phyloP scores from a whole-genome alignment of 1,140 invertebrate genomes.

The Drosophila kohkoa region DNA sequence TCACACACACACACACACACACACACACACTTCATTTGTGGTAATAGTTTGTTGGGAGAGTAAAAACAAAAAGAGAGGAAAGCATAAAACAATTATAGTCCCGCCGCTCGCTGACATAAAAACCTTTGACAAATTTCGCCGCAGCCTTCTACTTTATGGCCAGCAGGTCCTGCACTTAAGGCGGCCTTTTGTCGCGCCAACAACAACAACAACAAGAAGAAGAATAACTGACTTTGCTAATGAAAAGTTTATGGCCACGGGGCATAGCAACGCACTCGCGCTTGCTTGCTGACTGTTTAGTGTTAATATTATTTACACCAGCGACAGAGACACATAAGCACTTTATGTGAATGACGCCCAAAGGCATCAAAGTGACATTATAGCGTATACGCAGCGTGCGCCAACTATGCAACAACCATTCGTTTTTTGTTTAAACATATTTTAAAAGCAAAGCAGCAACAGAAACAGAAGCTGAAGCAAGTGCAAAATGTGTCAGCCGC shows the following conservation, averaged over 20 bases:
- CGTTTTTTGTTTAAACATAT: slow-evolving; percentile 61
- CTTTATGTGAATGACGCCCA: slow-evolving; percentile 78
- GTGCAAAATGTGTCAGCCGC: slow-evolving; percentile 59
- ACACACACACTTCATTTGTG: slow-evolving; percentile 67
- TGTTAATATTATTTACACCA: slow-evolving; percentile 80
- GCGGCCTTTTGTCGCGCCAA: slow-evolving; percentile 61
- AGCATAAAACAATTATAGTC: slow-evolving; percentile 81
- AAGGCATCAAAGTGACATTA: slow-evolving; percentile 76
- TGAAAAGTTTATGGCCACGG: slow-evolving; percentile 78
- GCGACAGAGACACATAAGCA: slow-evolving; percentile 72
- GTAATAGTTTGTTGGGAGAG: slow-evolving; percentile 71
- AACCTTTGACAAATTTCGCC: slow-evolving; percentile 76
- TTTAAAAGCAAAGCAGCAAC: slow-evolving; percentile 56
- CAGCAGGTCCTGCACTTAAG: slow-evolving; percentile 43
- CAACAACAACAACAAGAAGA: slow-evolving; percentile 20
- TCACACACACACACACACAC: slow-evolving; percentile 66
- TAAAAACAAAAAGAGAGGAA: slow-evolving; percentile 65
- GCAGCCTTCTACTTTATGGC: slow-evolving; percentile 40
- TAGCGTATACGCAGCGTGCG: slow-evolving; percentile 57
- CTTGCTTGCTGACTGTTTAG: slow-evolving; percentile 49
- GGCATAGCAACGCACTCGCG: slow-evolving; percentile 31
- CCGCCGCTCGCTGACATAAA: slow-evolving; percentile 71
- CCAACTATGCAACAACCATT: slow-evolving; percentile 58
- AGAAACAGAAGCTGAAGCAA: slow-evolving; percentile 29
- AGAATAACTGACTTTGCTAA: slow-evolving; percentile 71